A percentile compares a stretch with the other conserved stretches of the same genome.
Conservation (phyloP, 1,140 invertebrate species). For the Pogonus chalceus region DNA sequence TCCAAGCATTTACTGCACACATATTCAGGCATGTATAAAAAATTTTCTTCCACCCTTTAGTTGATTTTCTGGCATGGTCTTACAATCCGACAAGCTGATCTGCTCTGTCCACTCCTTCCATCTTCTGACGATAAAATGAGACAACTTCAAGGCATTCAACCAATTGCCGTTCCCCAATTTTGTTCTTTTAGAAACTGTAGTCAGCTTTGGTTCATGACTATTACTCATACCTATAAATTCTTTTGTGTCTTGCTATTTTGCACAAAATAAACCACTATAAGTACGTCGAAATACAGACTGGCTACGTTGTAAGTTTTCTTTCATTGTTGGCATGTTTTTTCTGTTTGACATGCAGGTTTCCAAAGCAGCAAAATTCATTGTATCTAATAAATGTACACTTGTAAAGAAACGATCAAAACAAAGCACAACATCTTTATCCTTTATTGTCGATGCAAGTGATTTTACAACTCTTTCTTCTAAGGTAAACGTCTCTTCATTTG, state of each 20-base stretch:
- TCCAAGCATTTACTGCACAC: slow-evolving; percentile 17
- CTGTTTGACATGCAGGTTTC: slow-evolving; percentile 13
- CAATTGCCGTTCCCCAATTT: slow-evolving; percentile 25
- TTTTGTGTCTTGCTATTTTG: slow-evolving; percentile 22
- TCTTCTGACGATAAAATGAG: slow-evolving; percentile 23
- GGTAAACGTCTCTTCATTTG: neutral
- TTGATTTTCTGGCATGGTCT: slow-evolving; percentile 22
- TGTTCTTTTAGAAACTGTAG: slow-evolving; percentile 11
- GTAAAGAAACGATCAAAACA: slow-evolving; percentile 19
- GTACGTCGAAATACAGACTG: slow-evolving; percentile 13
- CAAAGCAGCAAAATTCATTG: slow-evolving; percentile 14
- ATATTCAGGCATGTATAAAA: slow-evolving; percentile 21
- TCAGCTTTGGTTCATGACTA: slow-evolving; percentile 16
- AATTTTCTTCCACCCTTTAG: slow-evolving; percentile 27
- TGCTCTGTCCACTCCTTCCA: slow-evolving; percentile 25
- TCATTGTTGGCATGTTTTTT: slow-evolving; percentile 16
- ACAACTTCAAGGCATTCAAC: slow-evolving; percentile 20
- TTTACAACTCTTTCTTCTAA: slow-evolving; percentile 14
- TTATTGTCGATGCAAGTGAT: slow-evolving; percentile 11
- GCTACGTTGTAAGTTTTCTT: slow-evolving; percentile 13
- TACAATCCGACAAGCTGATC: slow-evolving; percentile 23
- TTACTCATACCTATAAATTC: slow-evolving; percentile 19
- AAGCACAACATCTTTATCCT: slow-evolving; percentile 11
- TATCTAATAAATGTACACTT: neutral
- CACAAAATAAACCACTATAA: slow-evolving; percentile 12